Percentiles rank a stretch among this genome's conserved stretches.
Conservation (phyloP, 2,113 vertebrate genomes). For the Alethe diademata region DNA sequence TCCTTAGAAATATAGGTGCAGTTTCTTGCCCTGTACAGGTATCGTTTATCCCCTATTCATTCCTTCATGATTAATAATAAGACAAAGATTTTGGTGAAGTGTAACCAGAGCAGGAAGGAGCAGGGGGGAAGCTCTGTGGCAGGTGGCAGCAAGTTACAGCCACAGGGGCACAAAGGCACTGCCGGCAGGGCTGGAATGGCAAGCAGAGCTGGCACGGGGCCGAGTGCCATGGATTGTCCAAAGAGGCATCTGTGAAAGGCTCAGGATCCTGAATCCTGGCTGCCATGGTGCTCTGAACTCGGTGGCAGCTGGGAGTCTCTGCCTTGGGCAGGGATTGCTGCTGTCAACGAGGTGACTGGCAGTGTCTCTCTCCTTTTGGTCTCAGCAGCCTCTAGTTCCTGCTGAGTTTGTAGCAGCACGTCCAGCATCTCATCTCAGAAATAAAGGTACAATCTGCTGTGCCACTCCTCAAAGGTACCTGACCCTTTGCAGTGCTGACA, state of each 20-base stretch:
- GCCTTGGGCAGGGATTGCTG: neutral
- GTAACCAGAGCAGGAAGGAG: neutral
- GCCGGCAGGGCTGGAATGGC: neutral
- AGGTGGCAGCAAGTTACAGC: neutral
- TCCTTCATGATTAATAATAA: neutral
- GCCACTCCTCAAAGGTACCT: neutral
- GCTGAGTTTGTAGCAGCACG: neutral
- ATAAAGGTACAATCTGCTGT: neutral
- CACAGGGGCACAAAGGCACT: neutral
- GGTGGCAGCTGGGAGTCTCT: slow-evolving; percentile 5
- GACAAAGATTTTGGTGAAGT: neutral
- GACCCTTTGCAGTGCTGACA: neutral
- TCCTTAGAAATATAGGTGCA: neutral
- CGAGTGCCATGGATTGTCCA: neutral
- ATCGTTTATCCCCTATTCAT: neutral
- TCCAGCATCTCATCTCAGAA: neutral
- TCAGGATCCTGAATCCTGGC: neutral
- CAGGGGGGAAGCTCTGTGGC: neutral
- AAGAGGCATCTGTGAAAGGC: slow-evolving; percentile 20
- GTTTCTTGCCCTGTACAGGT: neutral
- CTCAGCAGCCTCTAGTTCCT: neutral
- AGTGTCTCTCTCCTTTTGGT: neutral
- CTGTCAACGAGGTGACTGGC: neutral
- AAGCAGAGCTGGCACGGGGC: neutral
- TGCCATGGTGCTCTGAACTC: neutral